Evolutionary conservation across 2,797 vertebrate species (phyloP).

Genomic region (Neostethus bicornis): DNA sequence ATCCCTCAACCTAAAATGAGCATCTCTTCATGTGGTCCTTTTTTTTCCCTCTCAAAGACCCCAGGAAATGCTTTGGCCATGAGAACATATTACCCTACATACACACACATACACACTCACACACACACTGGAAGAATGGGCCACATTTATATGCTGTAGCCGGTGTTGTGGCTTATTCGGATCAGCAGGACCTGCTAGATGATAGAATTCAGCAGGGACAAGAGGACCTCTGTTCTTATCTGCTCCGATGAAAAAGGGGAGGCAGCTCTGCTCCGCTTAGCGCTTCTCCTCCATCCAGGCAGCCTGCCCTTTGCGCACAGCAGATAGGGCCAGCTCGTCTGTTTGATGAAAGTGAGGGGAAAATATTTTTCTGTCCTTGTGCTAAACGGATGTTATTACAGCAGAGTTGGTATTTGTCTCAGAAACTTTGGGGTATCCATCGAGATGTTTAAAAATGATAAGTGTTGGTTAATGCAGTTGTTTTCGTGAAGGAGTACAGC

Average conservation of each 20-base stretch:
- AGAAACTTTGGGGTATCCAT: constrained; percentile 48
- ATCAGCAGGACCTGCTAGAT: constrained; percentile 72
- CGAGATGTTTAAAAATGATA: constrained; percentile 38
- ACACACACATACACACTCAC: constrained; percentile 21
- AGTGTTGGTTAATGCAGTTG: constrained; percentile 20
- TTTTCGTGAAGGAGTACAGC: constrained; percentile 11
- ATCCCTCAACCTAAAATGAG: constrained; percentile 47
- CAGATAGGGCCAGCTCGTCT: constrained; percentile 63
- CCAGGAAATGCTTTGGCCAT: constrained; percentile 61
- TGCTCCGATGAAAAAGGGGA: constrained; percentile 54
- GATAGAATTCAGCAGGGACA: constrained; percentile 82
- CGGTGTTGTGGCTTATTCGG: constrained; percentile 76
- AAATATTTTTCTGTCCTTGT: constrained; percentile 44
- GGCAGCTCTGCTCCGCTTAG: constrained; percentile 25
- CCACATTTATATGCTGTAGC: constrained; percentile 83
- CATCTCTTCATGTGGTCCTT: constrained; percentile 34
- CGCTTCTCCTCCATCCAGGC: constrained; percentile 41
- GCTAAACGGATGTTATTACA: constrained; percentile 61
- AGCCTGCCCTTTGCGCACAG: constrained; percentile 53
- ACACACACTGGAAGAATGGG: constrained; percentile 72
- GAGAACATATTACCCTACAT: constrained; percentile 59
- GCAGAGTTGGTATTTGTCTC: constrained; percentile 59
- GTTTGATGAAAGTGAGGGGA: constrained; percentile 48
- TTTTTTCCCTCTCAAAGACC: constrained; percentile 32
- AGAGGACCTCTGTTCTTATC: constrained; percentile 83